These are phyloP conservation scores for Phyllotis vaccarum DNA, from an alignment of 2,797 vertebrate genomes.

Conservation along the genomic window DNA sequence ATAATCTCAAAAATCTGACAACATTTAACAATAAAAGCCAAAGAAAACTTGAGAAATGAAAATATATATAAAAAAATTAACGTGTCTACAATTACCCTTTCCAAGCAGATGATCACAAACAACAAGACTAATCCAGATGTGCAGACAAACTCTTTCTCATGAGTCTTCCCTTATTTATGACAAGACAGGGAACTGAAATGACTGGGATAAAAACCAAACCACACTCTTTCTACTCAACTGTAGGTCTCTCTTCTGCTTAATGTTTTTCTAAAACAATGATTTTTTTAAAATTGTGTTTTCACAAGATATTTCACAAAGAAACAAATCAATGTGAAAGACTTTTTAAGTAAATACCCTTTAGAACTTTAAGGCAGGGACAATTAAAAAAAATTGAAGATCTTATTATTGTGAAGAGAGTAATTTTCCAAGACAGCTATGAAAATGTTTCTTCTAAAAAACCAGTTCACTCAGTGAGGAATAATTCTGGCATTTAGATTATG, in stretches of 20 bases:
- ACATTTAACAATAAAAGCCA: slow-evolving; percentile 54
- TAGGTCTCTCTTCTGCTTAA: slow-evolving; percentile 3
- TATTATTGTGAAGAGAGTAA: not conserved
- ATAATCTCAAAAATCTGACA: slow-evolving; percentile 65
- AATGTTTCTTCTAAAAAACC: slow-evolving; percentile 25
- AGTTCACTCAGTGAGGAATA: not conserved
- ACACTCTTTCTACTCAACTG: not conserved
- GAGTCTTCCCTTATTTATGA: slow-evolving; percentile 25
- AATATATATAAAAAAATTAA: not conserved
- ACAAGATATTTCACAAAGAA: slow-evolving; percentile 51
- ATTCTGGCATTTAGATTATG: not conserved
- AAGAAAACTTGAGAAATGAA: slow-evolving; percentile 49
- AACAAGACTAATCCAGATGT: not conserved
- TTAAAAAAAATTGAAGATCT: slow-evolving; percentile 43
- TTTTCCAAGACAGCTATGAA: slow-evolving; percentile 15
- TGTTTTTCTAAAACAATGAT: slow-evolving; percentile 30
- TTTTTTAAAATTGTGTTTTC: not conserved
- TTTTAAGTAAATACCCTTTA: slow-evolving; percentile 21
- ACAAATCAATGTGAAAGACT: slow-evolving; percentile 16
- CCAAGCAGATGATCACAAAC: not conserved
- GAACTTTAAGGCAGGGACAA: not conserved
- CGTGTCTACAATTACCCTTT: not conserved
- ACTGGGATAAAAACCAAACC: slow-evolving; percentile 6
- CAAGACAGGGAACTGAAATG: not conserved
- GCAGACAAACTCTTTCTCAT: not conserved